phyloP scores from a whole-genome alignment of 2,113 vertebrate genomes.

The Aldabrachelys gigantea region DNA sequence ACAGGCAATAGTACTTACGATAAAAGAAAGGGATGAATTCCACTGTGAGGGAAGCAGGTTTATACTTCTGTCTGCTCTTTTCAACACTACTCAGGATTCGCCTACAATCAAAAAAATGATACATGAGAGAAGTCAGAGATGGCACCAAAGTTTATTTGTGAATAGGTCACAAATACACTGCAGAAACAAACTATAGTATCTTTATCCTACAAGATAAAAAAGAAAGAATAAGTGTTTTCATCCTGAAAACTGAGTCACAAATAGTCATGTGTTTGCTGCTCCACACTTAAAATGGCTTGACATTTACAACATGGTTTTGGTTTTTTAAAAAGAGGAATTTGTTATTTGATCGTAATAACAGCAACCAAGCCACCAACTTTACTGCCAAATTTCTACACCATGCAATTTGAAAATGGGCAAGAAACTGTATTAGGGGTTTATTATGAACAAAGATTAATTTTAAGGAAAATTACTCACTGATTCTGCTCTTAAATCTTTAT shows the following conservation, averaged over 20 bases:
- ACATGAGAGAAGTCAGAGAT: constrained; percentile 1
- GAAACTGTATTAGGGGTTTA: background rate
- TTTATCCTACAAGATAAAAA: background rate
- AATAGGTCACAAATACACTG: background rate
- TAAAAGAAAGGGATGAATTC: constrained; percentile 99
- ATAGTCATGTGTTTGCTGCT: background rate
- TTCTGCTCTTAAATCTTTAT: background rate
- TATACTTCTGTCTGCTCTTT: constrained; percentile 96
- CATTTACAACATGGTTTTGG: background rate
- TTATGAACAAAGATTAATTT: background rate
- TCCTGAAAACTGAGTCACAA: background rate
- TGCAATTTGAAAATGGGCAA: background rate
- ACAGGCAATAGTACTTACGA: constrained; percentile 84
- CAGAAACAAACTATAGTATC: constrained; percentile 12
- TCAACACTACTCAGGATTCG: constrained; percentile 88
- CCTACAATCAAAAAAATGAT: constrained; percentile 75
- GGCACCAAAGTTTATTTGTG: background rate
- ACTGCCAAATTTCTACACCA: background rate
- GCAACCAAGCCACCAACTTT: background rate
- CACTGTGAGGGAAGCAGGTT: constrained; percentile 94
- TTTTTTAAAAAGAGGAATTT: background rate
- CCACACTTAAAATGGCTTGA: background rate
- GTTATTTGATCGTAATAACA: background rate
- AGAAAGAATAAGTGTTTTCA: background rate
- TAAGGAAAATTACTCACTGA: background rate